Conservation (phyloP, 1,140 invertebrate genomes). For the Ctenoplectra terminalis region DNA sequence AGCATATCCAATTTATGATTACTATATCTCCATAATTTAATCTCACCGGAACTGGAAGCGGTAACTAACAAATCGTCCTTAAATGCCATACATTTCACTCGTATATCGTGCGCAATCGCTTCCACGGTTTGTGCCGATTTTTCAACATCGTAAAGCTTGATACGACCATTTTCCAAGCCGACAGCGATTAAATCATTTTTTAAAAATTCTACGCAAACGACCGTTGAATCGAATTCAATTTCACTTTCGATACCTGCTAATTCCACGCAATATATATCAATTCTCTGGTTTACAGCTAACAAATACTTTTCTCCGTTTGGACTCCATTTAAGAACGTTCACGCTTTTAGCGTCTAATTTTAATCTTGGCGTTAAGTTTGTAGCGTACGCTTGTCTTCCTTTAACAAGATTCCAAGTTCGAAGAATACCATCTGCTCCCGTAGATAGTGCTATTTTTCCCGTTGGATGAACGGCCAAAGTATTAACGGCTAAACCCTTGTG, state of each 20-base stretch:
- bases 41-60: slow-evolving; percentile 89
- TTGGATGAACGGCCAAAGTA: slow-evolving; percentile 91
- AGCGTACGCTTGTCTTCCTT: slow-evolving; percentile 93
- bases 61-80: slow-evolving; percentile 84
- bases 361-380: slow-evolving; percentile 90
- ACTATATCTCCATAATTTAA: slow-evolving; percentile 89
- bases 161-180: slow-evolving; percentile 88
- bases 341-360: slow-evolving; percentile 81
- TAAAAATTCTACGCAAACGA: slow-evolving; percentile 86
- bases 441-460: slow-evolving; percentile 94
- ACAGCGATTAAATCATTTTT: slow-evolving; percentile 86
- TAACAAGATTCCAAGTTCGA: slow-evolving; percentile 96
- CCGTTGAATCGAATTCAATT: slow-evolving; percentile 85
- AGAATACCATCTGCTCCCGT: slow-evolving; percentile 92
- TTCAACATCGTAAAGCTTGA: slow-evolving; percentile 86
- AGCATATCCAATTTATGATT: slow-evolving; percentile 80
- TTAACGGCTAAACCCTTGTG: slow-evolving; percentile 88
- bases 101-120: slow-evolving; percentile 85
- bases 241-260: slow-evolving; percentile 86
- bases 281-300: slow-evolving; percentile 86
- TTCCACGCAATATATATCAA: slow-evolving; percentile 91
- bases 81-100: slow-evolving; percentile 87
- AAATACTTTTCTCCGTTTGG: slow-evolving; percentile 89
- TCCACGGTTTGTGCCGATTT: slow-evolving; percentile 79
- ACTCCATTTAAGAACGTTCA: slow-evolving; percentile 86